phyloP scores from a whole-genome alignment of 2,113 vertebrate species.

The Tonatia bakeri region DNA sequence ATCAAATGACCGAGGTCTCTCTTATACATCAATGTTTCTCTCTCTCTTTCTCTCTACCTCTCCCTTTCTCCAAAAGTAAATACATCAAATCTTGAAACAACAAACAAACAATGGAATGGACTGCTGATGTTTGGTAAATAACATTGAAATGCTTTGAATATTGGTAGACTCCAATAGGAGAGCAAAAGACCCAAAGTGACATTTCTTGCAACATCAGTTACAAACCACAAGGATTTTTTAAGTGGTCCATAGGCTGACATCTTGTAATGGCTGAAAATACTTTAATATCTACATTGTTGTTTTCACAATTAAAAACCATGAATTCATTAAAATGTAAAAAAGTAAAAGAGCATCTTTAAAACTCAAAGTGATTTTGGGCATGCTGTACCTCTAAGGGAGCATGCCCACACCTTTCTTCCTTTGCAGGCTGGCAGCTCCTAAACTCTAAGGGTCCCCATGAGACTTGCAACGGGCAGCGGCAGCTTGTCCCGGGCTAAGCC shows the following conservation, averaged over 20 bases:
- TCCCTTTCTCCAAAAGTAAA: too few species aligned
- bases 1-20: too few species aligned
- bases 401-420: background rate
- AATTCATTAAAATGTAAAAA: background rate
- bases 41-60: too few species aligned
- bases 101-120: background rate
- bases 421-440: background rate
- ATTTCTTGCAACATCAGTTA: background rate
- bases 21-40: too few species aligned
- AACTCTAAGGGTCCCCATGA: background rate
- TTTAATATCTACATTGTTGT: background rate
- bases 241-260: background rate
- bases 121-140: background rate
- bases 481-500: background rate
- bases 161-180: background rate
- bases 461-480: background rate
- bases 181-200: background rate
- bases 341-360: background rate
- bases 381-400: background rate
- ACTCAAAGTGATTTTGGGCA: background rate
- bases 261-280: background rate
- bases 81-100: too few species aligned
- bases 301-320: background rate
- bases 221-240: background rate
- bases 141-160: conserved; percentile 26